Evolutionary conservation across 2,797 vertebrate genomes (phyloP).

Genomic region (Megalops cyprinoides): DNA sequence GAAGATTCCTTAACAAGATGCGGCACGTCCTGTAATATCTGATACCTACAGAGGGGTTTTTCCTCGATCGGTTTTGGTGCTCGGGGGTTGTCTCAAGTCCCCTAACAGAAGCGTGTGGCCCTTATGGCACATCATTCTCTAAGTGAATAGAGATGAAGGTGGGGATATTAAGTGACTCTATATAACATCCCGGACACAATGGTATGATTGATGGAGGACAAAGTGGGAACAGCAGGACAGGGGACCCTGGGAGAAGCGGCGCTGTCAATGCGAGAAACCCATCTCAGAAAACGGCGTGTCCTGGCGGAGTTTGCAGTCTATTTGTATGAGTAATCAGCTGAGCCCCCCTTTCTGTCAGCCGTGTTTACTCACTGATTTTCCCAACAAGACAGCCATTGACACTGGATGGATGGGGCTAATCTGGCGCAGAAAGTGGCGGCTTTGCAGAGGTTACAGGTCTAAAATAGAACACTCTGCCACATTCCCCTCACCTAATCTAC

Average conservation of each 20-base stretch:
- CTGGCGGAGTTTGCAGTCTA: conserved; percentile 93
- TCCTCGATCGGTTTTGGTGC: conserved; percentile 57
- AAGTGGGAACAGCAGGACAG: conserved; percentile 97
- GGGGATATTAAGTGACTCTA: conserved; percentile 98
- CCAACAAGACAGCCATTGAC: conserved; percentile 99
- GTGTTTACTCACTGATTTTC: conserved; percentile 99
- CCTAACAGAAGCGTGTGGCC: conserved; percentile 79
- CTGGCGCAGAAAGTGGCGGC: conserved; percentile 90
- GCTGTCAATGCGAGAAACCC: conserved; percentile 84
- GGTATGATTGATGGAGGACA: conserved; percentile 99
- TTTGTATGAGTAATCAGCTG: conserved; percentile 97
- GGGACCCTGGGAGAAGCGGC: conserved; percentile 86
- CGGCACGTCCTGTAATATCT: conserved; percentile 43
- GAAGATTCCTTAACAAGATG: conserved; percentile 43
- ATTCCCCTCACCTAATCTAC: conserved; percentile 97
- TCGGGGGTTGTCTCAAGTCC: conserved; percentile 68
- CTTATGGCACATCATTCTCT: conserved; percentile 89
- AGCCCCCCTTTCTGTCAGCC: conserved; percentile 90
- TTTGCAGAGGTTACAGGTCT: conserved; percentile 93
- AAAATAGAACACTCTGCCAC: conserved; percentile 86
- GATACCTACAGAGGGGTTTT: conserved; percentile 46
- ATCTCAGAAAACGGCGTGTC: conserved; percentile 85
- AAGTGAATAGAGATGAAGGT: conserved; percentile 98
- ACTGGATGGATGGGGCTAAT: conserved; percentile 99
- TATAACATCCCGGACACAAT: conserved; percentile 98